Conservation (phyloP, 2,888 invertebrate species). For the Zaprionus lineosus region DNA sequence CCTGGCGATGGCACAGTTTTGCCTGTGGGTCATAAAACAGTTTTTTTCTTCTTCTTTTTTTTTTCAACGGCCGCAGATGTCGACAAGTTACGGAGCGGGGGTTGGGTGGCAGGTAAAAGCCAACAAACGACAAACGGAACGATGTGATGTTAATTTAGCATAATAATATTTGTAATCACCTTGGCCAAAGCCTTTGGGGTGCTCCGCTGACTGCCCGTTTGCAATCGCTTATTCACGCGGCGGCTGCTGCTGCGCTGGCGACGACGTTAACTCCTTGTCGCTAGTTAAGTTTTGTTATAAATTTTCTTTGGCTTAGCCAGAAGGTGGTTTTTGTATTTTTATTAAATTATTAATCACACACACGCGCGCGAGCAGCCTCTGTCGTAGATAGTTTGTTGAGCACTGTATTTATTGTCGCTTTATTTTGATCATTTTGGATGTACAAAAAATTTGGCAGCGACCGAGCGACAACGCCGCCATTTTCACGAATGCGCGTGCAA, state of each 20-base stretch:
- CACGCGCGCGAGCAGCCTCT: conserved; percentile 51
- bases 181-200: conserved; percentile 50
- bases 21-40: conserved; percentile 49
- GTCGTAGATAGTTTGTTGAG: conserved; percentile 61
- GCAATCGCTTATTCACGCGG: conserved; percentile 64
- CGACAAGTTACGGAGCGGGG: conserved; percentile 14
- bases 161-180: conserved; percentile 57
- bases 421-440: conserved; percentile 83
- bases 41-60: conserved; percentile 6
- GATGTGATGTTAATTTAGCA: conserved; percentile 48
- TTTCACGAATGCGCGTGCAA: conserved; percentile 81
- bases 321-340: conserved; percentile 25
- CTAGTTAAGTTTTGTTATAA: conserved; percentile 48
- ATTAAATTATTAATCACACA: conserved; percentile 40
- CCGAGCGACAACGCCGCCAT: conserved; percentile 81
- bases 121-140: conserved; percentile 31
- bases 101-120: conserved; percentile 37
- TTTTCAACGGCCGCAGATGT: conserved; percentile 43
- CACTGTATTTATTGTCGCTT: conserved; percentile 81
- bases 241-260: conserved; percentile 59
- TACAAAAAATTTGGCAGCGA: conserved; percentile 83
- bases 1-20: conserved; percentile 28
- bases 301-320: conserved; percentile 45
- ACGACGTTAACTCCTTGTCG: conserved; percentile 49
- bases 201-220: conserved; percentile 61